These are phyloP conservation scores for Ophioninae sp. DNA, from an alignment of 2,888 invertebrate species.

Conservation along the genomic window DNA sequence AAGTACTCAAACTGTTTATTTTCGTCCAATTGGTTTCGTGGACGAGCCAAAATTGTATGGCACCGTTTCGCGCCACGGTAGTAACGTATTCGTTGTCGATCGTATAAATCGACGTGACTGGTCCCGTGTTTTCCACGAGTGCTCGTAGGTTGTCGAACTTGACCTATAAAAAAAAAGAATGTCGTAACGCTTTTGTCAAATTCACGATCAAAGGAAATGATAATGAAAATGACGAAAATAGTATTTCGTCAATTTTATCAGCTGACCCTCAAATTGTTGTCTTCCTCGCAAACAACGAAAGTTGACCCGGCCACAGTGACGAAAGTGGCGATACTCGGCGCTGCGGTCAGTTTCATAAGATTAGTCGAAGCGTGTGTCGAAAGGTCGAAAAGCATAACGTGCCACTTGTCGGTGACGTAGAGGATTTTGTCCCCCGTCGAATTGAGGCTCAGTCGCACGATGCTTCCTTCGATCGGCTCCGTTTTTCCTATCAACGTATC, in stretches of 20 bases:
- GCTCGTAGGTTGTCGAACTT: constrained; percentile 58
- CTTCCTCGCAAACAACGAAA: constrained; percentile 61
- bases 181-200: background rate
- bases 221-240: no score
- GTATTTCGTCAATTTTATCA: background rate
- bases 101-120: constrained; percentile 70
- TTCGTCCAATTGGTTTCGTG: constrained; percentile 61
- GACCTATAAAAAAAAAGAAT: constrained; percentile 15
- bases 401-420: constrained; percentile 81
- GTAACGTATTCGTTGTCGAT: constrained; percentile 67
- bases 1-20: constrained; percentile 23
- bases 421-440: constrained; percentile 82
- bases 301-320: constrained; percentile 34
- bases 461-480: constrained; percentile 80
- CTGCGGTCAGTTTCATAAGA: constrained; percentile 51
- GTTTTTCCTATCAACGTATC: constrained; percentile 81
- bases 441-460: constrained; percentile 82
- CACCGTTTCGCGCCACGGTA: constrained; percentile 70
- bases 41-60: constrained; percentile 71
- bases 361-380: constrained; percentile 76
- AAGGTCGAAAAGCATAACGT: constrained; percentile 81
- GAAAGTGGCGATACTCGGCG: constrained; percentile 59
- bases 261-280: constrained; percentile 67
- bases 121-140: constrained; percentile 67
- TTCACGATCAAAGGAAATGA: background rate